A percentile compares a stretch with the other conserved stretches of the same genome.
Conservation (phyloP, 1,140 invertebrate genomes). For the Lineus longissimus region DNA sequence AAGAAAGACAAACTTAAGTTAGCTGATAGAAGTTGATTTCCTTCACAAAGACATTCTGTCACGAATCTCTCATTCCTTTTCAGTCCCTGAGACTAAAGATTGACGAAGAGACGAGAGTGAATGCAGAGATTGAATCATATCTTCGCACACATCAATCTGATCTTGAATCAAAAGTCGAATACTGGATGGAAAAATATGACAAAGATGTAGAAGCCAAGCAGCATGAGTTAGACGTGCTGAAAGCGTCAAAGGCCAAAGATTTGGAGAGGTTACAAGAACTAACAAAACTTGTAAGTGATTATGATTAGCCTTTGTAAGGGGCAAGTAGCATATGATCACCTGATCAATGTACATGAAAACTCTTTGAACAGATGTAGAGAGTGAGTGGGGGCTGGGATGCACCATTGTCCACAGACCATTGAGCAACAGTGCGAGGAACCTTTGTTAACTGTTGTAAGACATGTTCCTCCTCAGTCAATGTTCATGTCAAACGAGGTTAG, state of each 20-base stretch:
- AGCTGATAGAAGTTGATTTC: too few species aligned
- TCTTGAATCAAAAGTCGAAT: conserved; percentile 45
- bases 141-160: conserved; percentile 41
- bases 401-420: not conserved
- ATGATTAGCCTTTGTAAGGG: not conserved
- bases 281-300: conserved; percentile 40
- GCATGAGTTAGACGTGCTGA: conserved; percentile 48
- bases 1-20: too few species aligned
- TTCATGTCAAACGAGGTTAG: too few species aligned
- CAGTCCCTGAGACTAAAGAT: conserved; percentile 42
- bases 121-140: conserved; percentile 48
- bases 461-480: too few species aligned
- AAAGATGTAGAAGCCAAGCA: conserved; percentile 51
- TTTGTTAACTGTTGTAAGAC: too few species aligned
- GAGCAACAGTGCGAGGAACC: too few species aligned
- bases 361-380: not conserved
- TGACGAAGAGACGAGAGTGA: conserved; percentile 49
- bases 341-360: not conserved
- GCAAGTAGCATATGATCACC: not conserved
- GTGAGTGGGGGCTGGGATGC: not conserved
- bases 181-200: conserved; percentile 53
- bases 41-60: too few species aligned
- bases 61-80: conserved; percentile 12
- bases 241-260: conserved; percentile 50
- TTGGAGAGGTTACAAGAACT: conserved; percentile 49